Evolutionary conservation across 2,888 invertebrate species (phyloP), one percentile per base, ranked within the genome.

Genomic region (Crossocerus cetratus): DNA sequence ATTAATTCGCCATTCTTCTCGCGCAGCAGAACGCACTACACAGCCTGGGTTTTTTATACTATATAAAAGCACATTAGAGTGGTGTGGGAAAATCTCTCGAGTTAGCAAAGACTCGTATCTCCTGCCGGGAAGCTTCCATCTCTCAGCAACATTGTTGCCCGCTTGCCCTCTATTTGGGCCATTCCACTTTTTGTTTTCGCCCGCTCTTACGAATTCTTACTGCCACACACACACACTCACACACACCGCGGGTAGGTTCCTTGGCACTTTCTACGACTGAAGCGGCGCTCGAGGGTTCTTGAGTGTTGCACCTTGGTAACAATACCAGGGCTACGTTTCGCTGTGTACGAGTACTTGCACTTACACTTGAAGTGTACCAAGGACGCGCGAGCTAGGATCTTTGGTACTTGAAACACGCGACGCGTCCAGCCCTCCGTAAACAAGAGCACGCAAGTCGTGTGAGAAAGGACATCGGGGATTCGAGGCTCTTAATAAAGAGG

Each of bases 321-420:
- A 65, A 72, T 69, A 61, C 57, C 21, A 44, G 22, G 60, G 18
- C 21, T 49, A 42, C 57, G 43, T 62, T 71, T 71, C 71, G 66
- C 74, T 42, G 32, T 61, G 57, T 70, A 58, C 69, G 58, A 69
- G 65, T 58, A 65, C 62, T 59, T 55, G 65, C 62, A 62, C 65
- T 73, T 65, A 73, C 62, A 54, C 57, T 71, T 53, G 56, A 59
- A 59, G 58, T 22, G 22, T 62, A 65, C 62, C 58, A 55, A 56
- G 56, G 59, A 64, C 22, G 64, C 18, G 32, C 2, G 32, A 11
- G 32, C 32, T 32, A 32, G 32, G 32, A 32, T 32, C 32, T 32
- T 32, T 32, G 8, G 32, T 32, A 32, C 32, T 32, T 32, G 32
- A 11, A 32, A 5, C 32, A 32, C 32, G 32, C 32, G 32, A 32